phyloP scores from a whole-genome alignment of 1,140 invertebrate genomes.

The Mylabris phalerata region DNA sequence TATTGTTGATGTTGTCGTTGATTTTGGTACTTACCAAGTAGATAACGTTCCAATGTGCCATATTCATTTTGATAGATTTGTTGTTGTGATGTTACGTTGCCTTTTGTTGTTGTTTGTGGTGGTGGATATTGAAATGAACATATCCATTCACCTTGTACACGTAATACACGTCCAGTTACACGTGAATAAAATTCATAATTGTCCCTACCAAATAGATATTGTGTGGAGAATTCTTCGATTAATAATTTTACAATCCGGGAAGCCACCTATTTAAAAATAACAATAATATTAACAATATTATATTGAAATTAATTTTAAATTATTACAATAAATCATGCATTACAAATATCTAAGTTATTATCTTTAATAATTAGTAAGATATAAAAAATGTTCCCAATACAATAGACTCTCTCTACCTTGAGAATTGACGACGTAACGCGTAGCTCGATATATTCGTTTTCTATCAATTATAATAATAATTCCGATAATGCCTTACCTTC shows the following conservation, averaged over 20 bases:
- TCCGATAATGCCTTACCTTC: too few relatives aligned
- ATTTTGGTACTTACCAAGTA: conserved; percentile 31
- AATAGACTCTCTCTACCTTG: too few relatives aligned
- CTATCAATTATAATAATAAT: too few relatives aligned
- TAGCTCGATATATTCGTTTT: too few relatives aligned
- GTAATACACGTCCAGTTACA: conserved; percentile 85
- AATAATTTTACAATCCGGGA: conserved; percentile 91
- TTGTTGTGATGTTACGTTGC: conserved; percentile 39
- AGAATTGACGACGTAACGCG: too few relatives aligned
- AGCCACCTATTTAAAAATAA: conserved; percentile 59
- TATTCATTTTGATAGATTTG: conserved; percentile 66
- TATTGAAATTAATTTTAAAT: not conserved
- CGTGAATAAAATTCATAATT: conserved; percentile 97
- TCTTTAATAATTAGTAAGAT: not conserved
- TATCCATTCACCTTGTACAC: conserved; percentile 91
- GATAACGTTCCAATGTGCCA: conserved; percentile 35
- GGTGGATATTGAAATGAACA: conserved; percentile 89
- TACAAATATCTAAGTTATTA: not conserved
- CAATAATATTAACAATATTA: not conserved
- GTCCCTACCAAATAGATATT: conserved; percentile 88
- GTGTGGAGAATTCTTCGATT: conserved; percentile 94
- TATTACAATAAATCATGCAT: not conserved
- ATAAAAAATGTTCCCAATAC: not conserved
- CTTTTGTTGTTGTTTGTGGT: conserved; percentile 47
- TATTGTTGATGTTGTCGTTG: not conserved